Conservation (phyloP, 2,113 vertebrate species). For the Tympanuchus pallidicinctus region DNA sequence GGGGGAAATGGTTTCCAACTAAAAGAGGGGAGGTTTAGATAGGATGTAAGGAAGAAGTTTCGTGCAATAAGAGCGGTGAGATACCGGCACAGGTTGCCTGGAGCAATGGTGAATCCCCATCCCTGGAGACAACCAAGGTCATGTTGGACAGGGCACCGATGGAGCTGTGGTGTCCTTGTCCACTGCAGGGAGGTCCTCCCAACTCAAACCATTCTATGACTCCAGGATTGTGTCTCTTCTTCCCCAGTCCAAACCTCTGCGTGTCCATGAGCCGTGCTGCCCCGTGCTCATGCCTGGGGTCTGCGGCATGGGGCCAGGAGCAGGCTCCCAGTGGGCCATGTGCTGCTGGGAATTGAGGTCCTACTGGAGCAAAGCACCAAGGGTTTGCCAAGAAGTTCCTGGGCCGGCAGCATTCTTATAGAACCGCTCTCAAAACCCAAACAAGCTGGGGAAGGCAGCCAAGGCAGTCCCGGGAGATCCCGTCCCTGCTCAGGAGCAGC, state of each 20-base stretch:
- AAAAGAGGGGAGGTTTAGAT: too few relatives aligned
- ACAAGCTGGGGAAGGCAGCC: neutral
- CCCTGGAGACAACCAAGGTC: too few relatives aligned
- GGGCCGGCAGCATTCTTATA: neutral
- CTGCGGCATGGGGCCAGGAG: neutral
- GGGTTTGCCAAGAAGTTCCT: neutral
- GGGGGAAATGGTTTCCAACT: too few relatives aligned
- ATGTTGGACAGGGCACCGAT: too few relatives aligned
- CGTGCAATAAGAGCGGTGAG: too few relatives aligned
- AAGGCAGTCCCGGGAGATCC: neutral
- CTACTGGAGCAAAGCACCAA: neutral
- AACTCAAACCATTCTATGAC: too few relatives aligned
- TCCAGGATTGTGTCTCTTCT: neutral
- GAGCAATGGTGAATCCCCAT: too few relatives aligned
- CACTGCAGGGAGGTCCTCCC: too few relatives aligned
- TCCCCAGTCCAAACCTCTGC: neutral
- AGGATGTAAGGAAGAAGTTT: too few relatives aligned
- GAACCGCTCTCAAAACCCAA: neutral
- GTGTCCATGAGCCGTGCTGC: neutral
- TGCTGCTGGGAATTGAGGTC: neutral
- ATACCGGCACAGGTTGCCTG: too few relatives aligned
- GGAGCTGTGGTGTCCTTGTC: too few relatives aligned
- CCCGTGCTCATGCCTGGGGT: neutral
- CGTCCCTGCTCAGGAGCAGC: neutral
- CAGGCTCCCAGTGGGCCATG: neutral